Evolutionary conservation across 1,140 invertebrate species (phyloP), one percentile per base, ranked within the genome.

Genomic region (Drosophila bocqueti): DNA sequence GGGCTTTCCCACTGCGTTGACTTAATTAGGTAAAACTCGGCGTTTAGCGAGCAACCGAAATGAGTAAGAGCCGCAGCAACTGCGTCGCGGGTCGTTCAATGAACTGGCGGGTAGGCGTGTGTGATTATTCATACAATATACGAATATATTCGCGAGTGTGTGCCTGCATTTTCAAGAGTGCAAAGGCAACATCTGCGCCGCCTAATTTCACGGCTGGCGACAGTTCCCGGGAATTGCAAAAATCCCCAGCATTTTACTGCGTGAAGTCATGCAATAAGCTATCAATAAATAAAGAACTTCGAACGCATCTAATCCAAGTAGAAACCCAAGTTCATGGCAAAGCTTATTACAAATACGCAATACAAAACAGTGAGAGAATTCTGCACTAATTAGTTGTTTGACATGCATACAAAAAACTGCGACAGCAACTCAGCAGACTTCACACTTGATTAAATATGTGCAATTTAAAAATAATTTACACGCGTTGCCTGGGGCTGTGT

Each of bases 1-100:
- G 64, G 64, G 54, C 54, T 79, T 83, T 63, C 64, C 45, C 83
- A 77, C 64, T 89, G 82, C 71, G 73, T 77, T 77, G 72, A 74
- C 76, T 89, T 89, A 87, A 87, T 87, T 87, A 89, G 81, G 66
- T 71, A 87, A 89, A 84, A 83, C 79, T 81, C 47, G 78, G 60
- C 73, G 52, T 31, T 64, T 31, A 64, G 52, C 52, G 50, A 42
- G 36, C 26, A 31, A 10, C 49, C 61, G 59, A 89, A 89, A 89
- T 81, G 77, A 81, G 62, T 75, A 80, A 83, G 63, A 82, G 66
- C 52, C 67, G 46, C 82, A 68, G 66, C 73, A 64, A 61, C 60
- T 71, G 50, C 66, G 43, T 18, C 34, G 49, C 11, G 59, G 60
- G 49, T 59, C 79, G 83, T 87, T 71, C 83, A 81, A 75, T 87